Base-by-base conservation (phyloP, 2,797 vertebrate genomes). In the Cuculus canorus region DNA sequence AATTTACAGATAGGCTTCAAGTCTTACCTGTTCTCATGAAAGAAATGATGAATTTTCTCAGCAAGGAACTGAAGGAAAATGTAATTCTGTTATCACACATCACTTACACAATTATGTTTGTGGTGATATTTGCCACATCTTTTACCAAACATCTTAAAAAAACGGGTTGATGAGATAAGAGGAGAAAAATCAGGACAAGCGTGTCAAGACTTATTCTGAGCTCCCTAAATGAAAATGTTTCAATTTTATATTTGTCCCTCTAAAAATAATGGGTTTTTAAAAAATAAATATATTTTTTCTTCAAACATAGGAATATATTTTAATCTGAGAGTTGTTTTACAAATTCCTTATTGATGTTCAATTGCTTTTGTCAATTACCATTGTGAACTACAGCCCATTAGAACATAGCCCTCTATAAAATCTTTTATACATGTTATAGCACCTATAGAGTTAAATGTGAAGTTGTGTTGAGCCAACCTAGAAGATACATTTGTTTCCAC, bases 1-100 rank as follows among this genome's bases (percentile, higher is more conserved):
- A 84, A 88, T 88, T 95, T 87, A 65, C 64, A 96, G 83, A 60
- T 18, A 96, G 75, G 45, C 78, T 90, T 94, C 93, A 84, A 82
- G 50, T 93, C 93, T 84, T 84, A 96, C 69, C 65, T 96, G 18
- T 84, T 66, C 96, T 86, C 53, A 81, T 78, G 81, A 47, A 76
- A 88, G 53, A 89, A 72, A 86, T 86, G 4, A 92, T 82, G 30
- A 89, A 94, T 90, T 95, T 88, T 65, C 43, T 69, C 60, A 86
- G 17, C n/a, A 69, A 94, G 63, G 59, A 84, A 54, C 0, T 85
- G 52, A 33, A 73, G 76, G 71, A 90, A 94, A 93, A 84, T 80
- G 54, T 9, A 45, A 22, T 82, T 75, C 61, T 41, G 35, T 41
- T 82, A 70, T 13, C 73, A 91, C 48, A 92, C 7, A 66, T 73